Evolutionary conservation across 2,113 vertebrate species (phyloP).

Genomic region (Pitta sordida): DNA sequence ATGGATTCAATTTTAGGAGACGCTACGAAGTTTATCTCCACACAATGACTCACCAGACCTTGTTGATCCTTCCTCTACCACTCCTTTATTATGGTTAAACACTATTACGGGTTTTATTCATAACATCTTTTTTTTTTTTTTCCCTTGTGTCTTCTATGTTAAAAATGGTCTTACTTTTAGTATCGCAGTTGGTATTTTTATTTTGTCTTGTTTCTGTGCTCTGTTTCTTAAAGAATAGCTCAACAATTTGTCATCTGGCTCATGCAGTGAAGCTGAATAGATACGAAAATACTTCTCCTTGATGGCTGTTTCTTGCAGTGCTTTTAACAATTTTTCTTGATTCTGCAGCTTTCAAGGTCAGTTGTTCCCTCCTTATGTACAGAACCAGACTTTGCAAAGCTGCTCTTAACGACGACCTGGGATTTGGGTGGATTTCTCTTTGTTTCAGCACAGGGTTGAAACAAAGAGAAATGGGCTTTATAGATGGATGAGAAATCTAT

Average conservation of each 20-base stretch:
- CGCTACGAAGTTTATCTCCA: background rate
- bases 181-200: background rate
- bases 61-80: background rate
- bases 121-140: background rate
- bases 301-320: background rate
- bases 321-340: background rate
- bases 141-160: background rate
- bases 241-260: background rate
- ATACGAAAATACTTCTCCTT: background rate
- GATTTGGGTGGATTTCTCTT: background rate
- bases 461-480: too few species aligned
- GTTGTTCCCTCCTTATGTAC: background rate
- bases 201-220: background rate
- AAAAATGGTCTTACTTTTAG: background rate
- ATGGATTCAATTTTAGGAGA: background rate
- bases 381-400: background rate
- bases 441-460: fast-evolving
- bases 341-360: background rate
- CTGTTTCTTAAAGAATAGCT: background rate
- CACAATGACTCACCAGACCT: background rate
- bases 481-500: background rate
- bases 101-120: background rate
- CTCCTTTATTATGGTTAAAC: background rate
- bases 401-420: fast-evolving
- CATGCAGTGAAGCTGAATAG: background rate